phyloP scores from a whole-genome alignment of 2,888 invertebrate genomes.

The Caenorhabditis sp. region DNA sequence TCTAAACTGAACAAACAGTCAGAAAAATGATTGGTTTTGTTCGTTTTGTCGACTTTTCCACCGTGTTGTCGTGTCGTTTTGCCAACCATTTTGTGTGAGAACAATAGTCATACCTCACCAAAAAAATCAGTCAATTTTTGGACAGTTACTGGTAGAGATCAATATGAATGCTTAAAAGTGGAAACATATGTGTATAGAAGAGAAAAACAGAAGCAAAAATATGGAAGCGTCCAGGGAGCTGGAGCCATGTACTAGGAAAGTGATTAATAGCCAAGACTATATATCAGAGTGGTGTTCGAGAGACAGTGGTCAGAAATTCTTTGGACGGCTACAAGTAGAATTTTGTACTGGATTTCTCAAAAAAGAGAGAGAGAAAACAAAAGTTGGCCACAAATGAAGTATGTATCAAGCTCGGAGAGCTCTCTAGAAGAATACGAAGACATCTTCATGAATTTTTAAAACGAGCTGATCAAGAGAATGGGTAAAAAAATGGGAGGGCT shows the following conservation, averaged over 20 bases:
- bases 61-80: constrained; percentile 7
- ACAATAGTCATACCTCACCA: not conserved
- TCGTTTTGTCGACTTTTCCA: constrained; percentile 18
- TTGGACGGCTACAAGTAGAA: too few relatives aligned
- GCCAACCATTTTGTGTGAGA: constrained; percentile 1
- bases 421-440: constrained; percentile 10
- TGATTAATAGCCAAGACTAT: constrained; percentile 44
- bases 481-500: not conserved
- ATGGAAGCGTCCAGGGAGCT: constrained; percentile 24
- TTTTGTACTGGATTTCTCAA: too few relatives aligned
- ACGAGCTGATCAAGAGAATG: constrained; percentile 20
- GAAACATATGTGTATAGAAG: constrained; percentile 40
- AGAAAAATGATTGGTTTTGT: constrained; percentile 40
- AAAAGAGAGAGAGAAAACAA: not conserved
- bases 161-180: constrained; percentile 4
- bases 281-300: constrained; percentile 43
- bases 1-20: constrained; percentile 51
- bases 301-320: too few relatives aligned
- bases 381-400: constrained; percentile 5
- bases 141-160: not conserved
- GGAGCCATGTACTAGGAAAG: constrained; percentile 18
- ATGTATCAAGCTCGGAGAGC: not conserved
- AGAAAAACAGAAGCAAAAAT: constrained; percentile 1
- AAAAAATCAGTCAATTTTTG: not conserved
- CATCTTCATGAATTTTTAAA: constrained; percentile 52